These are phyloP conservation scores for Thecocarcelia acutangulata DNA, from an alignment of 2,888 invertebrate species.

Conservation along the genomic window DNA sequence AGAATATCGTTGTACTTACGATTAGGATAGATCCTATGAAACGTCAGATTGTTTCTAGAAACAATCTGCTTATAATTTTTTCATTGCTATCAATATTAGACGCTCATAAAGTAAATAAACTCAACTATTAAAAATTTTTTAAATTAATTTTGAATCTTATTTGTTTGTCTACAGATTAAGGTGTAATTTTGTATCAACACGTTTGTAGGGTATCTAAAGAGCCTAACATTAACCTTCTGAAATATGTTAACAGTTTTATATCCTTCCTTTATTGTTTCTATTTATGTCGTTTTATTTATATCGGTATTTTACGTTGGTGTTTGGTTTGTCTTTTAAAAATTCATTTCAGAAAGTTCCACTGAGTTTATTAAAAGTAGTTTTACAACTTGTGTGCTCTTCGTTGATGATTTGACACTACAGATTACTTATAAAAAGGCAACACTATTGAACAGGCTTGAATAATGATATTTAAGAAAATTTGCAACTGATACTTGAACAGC, in stretches of 20 bases:
- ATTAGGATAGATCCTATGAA: too few species aligned
- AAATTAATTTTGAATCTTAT: too few species aligned
- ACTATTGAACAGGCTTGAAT: constrained; percentile 6
- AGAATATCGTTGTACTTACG: too few species aligned
- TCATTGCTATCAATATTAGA: too few species aligned
- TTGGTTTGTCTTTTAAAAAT: constrained; percentile 3
- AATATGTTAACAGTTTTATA: neutral
- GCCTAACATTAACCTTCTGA: neutral
- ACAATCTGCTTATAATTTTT: too few species aligned
- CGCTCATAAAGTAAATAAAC: too few species aligned
- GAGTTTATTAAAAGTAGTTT: constrained; percentile 63
- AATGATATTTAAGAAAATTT: constrained; percentile 41
- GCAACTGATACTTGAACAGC: constrained; percentile 67
- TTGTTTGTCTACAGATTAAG: too few species aligned
- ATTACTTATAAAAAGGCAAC: constrained; percentile 5
- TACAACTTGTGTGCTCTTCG: constrained; percentile 56
- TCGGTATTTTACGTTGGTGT: neutral
- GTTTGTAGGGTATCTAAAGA: neutral
- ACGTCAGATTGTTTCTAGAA: too few species aligned
- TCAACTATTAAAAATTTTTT: too few species aligned
- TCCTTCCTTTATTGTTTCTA: constrained; percentile 11
- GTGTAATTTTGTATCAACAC: too few species aligned
- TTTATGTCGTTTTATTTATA: constrained; percentile 11
- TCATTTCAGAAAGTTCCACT: constrained; percentile 28
- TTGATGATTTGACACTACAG: neutral